phyloP scores from a whole-genome alignment of 1,140 invertebrate species.

The Lepeophtheirus salmonis region DNA sequence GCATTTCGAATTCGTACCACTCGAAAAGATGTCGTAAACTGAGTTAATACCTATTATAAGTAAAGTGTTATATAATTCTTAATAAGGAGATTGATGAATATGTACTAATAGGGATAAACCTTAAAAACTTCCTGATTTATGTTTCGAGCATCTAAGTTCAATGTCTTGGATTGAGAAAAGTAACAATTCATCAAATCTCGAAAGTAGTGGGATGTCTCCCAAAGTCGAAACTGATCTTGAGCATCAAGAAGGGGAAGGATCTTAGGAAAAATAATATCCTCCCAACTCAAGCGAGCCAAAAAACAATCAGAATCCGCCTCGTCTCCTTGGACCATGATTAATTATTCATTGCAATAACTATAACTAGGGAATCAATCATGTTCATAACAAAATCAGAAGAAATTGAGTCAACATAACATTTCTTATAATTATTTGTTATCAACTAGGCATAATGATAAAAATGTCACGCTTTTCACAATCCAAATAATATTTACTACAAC shows the following conservation, averaged over 20 bases:
- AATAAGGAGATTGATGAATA: no score
- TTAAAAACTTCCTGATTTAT: not conserved
- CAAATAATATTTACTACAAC: no score
- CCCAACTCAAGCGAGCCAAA: not conserved
- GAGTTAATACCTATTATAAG: not conserved
- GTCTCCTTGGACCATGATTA: not conserved
- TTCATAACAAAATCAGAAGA: no score
- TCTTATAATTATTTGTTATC: no score
- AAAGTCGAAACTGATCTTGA: not conserved
- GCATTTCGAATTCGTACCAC: not conserved
- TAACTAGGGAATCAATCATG: no score
- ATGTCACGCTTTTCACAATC: no score
- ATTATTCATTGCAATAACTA: no score
- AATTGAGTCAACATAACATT: no score
- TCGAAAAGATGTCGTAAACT: not conserved
- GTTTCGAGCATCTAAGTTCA: not conserved
- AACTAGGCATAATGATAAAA: no score
- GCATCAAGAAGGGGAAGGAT: not conserved
- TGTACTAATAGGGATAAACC: no score
- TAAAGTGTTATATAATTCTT: not conserved
- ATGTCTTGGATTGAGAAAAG: not conserved
- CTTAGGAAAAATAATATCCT: not conserved
- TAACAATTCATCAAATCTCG: not conserved
- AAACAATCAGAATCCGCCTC: not conserved
- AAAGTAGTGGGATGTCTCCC: not conserved